These are phyloP conservation scores for Scomber japonicus DNA, from an alignment of 2,113 vertebrate genomes.

Conservation along the genomic window DNA sequence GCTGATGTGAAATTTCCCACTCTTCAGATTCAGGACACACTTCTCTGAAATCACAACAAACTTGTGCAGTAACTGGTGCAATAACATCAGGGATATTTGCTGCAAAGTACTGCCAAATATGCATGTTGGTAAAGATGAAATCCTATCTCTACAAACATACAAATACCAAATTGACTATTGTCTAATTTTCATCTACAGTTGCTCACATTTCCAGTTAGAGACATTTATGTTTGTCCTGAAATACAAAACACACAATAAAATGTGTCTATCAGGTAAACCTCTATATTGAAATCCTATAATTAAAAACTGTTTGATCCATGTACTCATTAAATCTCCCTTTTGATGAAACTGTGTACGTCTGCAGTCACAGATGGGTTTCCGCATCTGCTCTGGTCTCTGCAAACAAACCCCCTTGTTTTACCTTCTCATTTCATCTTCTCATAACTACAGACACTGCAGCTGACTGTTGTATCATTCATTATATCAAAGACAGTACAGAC, in stretches of 20 bases:
- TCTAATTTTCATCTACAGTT: neutral
- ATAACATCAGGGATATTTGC: neutral
- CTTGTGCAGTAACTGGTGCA: neutral
- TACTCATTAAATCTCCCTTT: constrained; percentile 28
- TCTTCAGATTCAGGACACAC: constrained; percentile 40
- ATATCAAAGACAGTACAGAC: constrained; percentile 52
- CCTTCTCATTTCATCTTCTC: neutral
- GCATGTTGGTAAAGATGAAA: neutral
- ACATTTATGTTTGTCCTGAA: constrained; percentile 6
- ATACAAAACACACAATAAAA: constrained; percentile 5
- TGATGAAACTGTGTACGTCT: constrained; percentile 25
- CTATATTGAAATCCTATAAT: constrained; percentile 7
- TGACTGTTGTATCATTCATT: neutral
- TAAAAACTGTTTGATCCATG: constrained; percentile 43
- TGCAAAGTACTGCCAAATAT: neutral
- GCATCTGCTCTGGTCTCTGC: constrained; percentile 43
- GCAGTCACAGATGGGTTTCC: constrained; percentile 6
- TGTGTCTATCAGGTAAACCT: constrained; percentile 17
- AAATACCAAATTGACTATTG: neutral
- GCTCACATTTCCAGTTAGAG: neutral
- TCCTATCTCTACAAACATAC: constrained; percentile 22
- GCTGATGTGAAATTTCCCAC: constrained; percentile 80
- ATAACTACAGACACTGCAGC: neutral
- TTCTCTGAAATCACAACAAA: constrained; percentile 39
- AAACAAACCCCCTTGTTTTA: constrained; percentile 54